Conservation (phyloP, 1,140 invertebrate species). For the Pseudomyrmex flavicornis region DNA sequence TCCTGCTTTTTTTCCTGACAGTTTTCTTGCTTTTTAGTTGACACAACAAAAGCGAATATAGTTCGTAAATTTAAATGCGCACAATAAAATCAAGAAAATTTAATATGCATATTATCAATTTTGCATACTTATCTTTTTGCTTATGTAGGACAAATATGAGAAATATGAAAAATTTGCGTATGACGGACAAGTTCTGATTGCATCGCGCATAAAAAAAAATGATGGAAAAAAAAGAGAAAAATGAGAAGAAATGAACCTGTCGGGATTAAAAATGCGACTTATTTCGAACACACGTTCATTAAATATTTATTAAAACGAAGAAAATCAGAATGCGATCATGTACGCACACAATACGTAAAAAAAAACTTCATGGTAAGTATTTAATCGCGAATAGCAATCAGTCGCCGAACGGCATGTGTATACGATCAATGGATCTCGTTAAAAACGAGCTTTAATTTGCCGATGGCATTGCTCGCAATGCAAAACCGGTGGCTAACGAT, state of each 20-base stretch:
- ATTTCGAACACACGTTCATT: background rate
- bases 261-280: background rate
- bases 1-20: background rate
- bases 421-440: background rate
- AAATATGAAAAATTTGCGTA: no score
- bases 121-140: constrained; percentile 3
- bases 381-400: background rate
- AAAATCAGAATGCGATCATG: background rate
- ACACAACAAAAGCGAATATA: constrained; percentile 3
- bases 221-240: background rate
- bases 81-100: background rate
- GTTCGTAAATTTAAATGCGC: background rate
- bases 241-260: background rate
- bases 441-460: constrained; percentile 16
- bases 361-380: background rate
- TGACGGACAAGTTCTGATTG: background rate
- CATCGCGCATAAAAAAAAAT: background rate
- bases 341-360: background rate
- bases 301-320: background rate
- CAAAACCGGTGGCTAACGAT: background rate
- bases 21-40: constrained; percentile 12
- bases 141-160: background rate
- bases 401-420: background rate
- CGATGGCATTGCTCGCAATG: constrained; percentile 4
- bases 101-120: background rate